These are phyloP conservation scores for Camptogramma bilineatum DNA, from an alignment of 2,888 invertebrate genomes.

Conservation along the genomic window DNA sequence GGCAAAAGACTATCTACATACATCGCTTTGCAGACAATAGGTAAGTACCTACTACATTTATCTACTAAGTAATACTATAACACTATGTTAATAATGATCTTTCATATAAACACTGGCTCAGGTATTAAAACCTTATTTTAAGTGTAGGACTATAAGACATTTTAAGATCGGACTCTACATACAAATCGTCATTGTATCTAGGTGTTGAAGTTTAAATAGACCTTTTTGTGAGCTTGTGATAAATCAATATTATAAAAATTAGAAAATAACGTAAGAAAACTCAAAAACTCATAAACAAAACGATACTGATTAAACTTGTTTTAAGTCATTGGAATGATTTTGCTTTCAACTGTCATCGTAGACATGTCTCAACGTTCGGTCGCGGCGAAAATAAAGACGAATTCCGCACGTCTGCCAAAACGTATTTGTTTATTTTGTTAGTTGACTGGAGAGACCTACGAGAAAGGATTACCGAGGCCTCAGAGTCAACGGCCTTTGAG, in stretches of 20 bases:
- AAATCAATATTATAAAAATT: too few relatives aligned
- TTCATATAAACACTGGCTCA: too few relatives aligned
- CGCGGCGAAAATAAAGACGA: conserved; percentile 60
- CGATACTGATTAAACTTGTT: conserved; percentile 14
- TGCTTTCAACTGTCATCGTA: conserved; percentile 47
- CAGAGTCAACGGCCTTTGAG: conserved; percentile 36
- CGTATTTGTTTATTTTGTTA: conserved; percentile 43
- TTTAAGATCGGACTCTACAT: too few relatives aligned
- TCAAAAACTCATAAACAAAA: conserved; percentile 11
- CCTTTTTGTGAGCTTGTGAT: too few relatives aligned
- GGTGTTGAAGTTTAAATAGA: too few relatives aligned
- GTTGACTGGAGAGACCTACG: conserved; percentile 35
- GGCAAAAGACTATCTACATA: conserved; percentile 4
- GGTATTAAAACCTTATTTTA: too few relatives aligned
- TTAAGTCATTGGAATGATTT: conserved; percentile 3
- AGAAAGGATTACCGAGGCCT: conserved; percentile 29
- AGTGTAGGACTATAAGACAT: too few relatives aligned
- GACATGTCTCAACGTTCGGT: conserved; percentile 50
- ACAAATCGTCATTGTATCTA: too few relatives aligned
- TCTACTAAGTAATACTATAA: too few relatives aligned
- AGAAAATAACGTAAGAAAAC: background rate
- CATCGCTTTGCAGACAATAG: too few relatives aligned
- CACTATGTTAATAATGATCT: too few relatives aligned
- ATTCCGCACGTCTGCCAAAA: conserved; percentile 51
- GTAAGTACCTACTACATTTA: too few relatives aligned